Conservation (phyloP, 2,113 vertebrate genomes). For the Semnornis frantzii region DNA sequence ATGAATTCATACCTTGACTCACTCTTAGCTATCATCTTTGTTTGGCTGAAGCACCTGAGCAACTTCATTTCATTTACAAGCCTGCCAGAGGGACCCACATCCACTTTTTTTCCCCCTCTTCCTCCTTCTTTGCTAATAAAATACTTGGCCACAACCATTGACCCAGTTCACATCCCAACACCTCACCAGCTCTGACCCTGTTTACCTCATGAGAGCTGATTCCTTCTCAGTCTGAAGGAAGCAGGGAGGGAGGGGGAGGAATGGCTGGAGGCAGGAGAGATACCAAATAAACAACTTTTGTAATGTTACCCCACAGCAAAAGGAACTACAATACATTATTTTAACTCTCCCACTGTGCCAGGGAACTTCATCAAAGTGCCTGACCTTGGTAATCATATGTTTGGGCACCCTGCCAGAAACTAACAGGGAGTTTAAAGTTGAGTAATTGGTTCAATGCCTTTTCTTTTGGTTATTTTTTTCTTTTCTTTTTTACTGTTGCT, state of each 20-base stretch:
- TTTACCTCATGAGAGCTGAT: not conserved
- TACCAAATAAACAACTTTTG: slow-evolving; percentile 3
- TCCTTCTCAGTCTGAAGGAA: not conserved
- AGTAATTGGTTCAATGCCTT: not conserved
- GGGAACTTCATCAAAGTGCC: slow-evolving; percentile 47
- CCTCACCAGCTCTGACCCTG: not conserved
- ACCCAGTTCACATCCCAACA: not conserved
- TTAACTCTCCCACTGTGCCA: slow-evolving; percentile 49
- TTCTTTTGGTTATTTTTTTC: not conserved
- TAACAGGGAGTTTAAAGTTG: not conserved
- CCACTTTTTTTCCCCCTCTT: not conserved
- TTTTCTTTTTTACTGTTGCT: not conserved
- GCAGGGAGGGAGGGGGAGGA: not conserved
- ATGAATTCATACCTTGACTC: not conserved
- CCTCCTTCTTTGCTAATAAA: not conserved
- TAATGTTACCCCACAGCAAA: slow-evolving; percentile 12
- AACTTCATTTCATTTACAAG: not conserved
- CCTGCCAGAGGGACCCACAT: not conserved
- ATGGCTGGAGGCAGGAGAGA: slow-evolving; percentile 28
- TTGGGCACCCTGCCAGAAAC: slow-evolving; percentile 23
- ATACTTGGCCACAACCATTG: slow-evolving; percentile 8
- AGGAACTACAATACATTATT: not conserved
- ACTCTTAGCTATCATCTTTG: not conserved
- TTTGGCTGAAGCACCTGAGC: slow-evolving; percentile 39
- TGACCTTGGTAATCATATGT: slow-evolving; percentile 18